Conservation (phyloP, 2,797 vertebrate genomes). For the Pipistrellus kuhlii region DNA sequence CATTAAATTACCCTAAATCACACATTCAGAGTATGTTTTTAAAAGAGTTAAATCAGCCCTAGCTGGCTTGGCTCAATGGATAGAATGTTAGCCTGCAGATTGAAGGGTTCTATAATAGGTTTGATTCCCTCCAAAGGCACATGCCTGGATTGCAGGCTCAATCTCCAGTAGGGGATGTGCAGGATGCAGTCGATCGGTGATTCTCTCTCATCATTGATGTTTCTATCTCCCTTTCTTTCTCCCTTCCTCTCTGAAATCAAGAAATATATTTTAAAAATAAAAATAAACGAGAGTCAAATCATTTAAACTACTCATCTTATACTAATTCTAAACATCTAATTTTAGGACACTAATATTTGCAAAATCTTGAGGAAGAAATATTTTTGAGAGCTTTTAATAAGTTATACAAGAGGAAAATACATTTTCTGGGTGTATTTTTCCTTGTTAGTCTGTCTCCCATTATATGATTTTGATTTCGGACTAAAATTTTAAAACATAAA, state of each 20-base stretch:
- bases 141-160: too few relatives aligned
- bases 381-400: conserved; percentile 57
- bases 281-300: conserved; percentile 1
- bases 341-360: conserved; percentile 67
- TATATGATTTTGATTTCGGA: not conserved
- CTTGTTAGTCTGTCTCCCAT: conserved; percentile 12
- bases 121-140: too few relatives aligned
- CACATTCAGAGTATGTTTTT: conserved; percentile 71
- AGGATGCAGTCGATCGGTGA: too few relatives aligned
- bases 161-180: too few relatives aligned
- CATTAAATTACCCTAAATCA: conserved; percentile 84
- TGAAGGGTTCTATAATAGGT: too few relatives aligned
- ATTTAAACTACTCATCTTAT: conserved; percentile 39
- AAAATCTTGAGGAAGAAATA: conserved; percentile 71
- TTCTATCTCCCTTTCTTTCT: too few relatives aligned
- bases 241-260: too few relatives aligned
- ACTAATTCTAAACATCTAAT: conserved; percentile 71
- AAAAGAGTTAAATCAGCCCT: not conserved
- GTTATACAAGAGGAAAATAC: not conserved
- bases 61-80: too few relatives aligned
- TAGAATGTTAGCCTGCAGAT: too few relatives aligned
- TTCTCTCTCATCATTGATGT: too few relatives aligned
- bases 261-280: too few relatives aligned
- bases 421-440: conserved; percentile 75
- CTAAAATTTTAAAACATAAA: conserved; percentile 44